phyloP scores from a whole-genome alignment of 2,113 vertebrate genomes.

The Salvelinus sp. region DNA sequence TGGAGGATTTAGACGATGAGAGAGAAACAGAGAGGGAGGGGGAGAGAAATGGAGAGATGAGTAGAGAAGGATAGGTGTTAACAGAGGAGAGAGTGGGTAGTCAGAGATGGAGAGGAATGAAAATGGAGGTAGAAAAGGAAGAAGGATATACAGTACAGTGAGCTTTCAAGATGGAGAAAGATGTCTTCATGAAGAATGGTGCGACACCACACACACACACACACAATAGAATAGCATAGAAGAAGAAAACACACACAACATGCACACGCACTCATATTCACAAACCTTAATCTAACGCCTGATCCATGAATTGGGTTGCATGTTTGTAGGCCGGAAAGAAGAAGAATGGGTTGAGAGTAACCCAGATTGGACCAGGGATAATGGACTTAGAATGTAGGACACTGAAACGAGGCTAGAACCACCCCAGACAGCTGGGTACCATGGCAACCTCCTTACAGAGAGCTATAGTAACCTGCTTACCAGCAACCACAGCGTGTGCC shows the following conservation, averaged over 20 bases:
- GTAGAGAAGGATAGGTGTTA: conserved; percentile 44
- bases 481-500: conserved; percentile 46
- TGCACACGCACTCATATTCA: no score
- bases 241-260: no score
- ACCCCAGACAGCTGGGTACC: conserved; percentile 55
- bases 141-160: not conserved
- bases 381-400: conserved; percentile 56
- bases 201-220: not conserved
- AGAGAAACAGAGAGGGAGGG: conserved; percentile 23
- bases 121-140: not conserved
- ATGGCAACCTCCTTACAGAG: conserved; percentile 54
- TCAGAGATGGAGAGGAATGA: conserved; percentile 16
- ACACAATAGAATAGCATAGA: not conserved
- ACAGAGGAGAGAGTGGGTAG: conserved; percentile 6
- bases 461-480: conserved; percentile 55
- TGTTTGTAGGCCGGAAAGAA: not conserved
- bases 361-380: conserved; percentile 41
- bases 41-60: conserved; percentile 25
- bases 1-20: conserved; percentile 56
- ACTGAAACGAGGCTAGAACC: conserved; percentile 46
- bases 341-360: conserved; percentile 11
- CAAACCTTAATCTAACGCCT: no score
- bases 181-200: not conserved
- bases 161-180: not conserved
- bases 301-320: no score